Evolutionary conservation across 2,888 invertebrate species (phyloP).

Genomic region (Belgica antarctica): DNA sequence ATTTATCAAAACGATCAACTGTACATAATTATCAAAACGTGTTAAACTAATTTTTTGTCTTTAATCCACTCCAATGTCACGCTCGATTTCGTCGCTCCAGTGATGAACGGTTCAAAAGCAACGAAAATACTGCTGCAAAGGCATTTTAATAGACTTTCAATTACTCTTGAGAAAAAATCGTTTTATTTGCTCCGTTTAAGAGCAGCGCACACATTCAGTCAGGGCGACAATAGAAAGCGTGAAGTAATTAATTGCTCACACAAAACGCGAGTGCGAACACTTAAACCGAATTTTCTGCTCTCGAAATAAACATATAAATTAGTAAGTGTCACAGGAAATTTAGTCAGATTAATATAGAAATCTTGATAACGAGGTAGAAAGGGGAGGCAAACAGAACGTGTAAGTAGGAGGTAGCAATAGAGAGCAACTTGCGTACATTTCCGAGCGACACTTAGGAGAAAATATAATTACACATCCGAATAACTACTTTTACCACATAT

Average conservation of each 20-base stretch:
- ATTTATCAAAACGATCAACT: slow-evolving; percentile 43
- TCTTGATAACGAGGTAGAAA: neutral
- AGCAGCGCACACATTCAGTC: neutral
- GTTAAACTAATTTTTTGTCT: slow-evolving; percentile 28
- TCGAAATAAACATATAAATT: slow-evolving; percentile 15
- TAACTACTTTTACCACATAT: slow-evolving; percentile 15
- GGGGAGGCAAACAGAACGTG: neutral
- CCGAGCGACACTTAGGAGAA: neutral
- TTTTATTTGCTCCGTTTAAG: neutral
- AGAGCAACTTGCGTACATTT: neutral
- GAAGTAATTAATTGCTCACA: slow-evolving; percentile 37
- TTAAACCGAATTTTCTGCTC: slow-evolving; percentile 9
- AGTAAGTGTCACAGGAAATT: slow-evolving; percentile 14
- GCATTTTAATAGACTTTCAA: slow-evolving; percentile 27
- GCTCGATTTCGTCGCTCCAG: slow-evolving; percentile 14
- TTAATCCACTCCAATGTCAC: slow-evolving; percentile 18
- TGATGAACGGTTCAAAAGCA: slow-evolving; percentile 11
- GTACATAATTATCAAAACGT: slow-evolving; percentile 38
- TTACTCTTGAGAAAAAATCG: neutral
- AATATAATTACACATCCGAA: slow-evolving; percentile 5
- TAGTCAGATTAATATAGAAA: neutral
- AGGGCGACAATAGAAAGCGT: slow-evolving; percentile 25
- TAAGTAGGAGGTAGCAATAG: neutral
- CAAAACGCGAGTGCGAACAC: slow-evolving; percentile 30
- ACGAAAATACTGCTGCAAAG: no score